These are phyloP conservation scores for Pitta sordida DNA, from an alignment of 2,113 vertebrate genomes.

Conservation along the genomic window DNA sequence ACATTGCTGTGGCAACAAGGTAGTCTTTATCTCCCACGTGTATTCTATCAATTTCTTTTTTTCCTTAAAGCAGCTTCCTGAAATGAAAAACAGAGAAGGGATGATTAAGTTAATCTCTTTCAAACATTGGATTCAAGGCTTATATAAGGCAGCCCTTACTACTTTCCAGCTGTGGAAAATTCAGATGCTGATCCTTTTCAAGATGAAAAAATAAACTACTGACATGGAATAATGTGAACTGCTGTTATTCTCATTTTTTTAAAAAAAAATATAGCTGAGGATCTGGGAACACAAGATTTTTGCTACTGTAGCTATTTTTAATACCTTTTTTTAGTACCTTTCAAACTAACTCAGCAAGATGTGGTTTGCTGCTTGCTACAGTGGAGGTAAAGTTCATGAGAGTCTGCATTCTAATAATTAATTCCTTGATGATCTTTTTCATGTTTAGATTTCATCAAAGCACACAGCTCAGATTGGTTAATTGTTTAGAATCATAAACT, in stretches of 20 bases:
- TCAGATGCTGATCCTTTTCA: background rate
- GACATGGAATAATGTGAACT: background rate
- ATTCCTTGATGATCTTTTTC: background rate
- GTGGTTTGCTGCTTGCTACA: background rate
- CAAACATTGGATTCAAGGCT: background rate
- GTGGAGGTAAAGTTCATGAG: background rate
- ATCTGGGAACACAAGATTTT: background rate
- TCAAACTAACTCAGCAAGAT: background rate
- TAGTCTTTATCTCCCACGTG: constrained; percentile 39
- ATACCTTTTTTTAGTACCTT: background rate
- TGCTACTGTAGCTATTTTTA: background rate
- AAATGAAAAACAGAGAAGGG: constrained; percentile 50
- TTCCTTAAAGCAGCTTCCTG: constrained; percentile 73
- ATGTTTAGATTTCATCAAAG: background rate
- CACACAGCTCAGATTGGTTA: background rate
- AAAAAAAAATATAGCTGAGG: background rate
- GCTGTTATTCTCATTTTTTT: background rate
- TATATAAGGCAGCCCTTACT: background rate
- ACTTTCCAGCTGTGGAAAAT: constrained; percentile 21
- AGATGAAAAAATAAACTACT: background rate
- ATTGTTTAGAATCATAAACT: background rate
- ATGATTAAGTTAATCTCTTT: background rate
- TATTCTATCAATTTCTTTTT: constrained; percentile 28
- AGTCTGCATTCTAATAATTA: too few species aligned
- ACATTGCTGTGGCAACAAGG: constrained; percentile 10